Base-by-base conservation (phyloP, 2,797 vertebrate species). In the Miichthys miiuy region DNA sequence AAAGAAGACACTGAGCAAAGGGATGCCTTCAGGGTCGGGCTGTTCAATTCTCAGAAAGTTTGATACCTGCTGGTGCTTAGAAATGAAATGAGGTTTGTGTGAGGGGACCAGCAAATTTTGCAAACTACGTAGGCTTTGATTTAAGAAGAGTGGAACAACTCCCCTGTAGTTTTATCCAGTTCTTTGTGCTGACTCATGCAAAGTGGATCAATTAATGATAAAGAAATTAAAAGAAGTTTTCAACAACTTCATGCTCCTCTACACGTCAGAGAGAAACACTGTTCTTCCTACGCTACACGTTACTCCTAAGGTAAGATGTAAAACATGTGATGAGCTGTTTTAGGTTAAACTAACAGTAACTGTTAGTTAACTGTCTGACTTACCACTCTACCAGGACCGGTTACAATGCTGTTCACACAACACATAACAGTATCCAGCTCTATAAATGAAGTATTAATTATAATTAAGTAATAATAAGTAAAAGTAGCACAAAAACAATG, bases 1-100 rank as follows among this genome's bases (percentile, higher is more conserved):
- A 93, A 93, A 93, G 89, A 94, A 90, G 94, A 94, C 91, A 92
- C 89, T 82, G 92, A 92, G 90, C 91, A 93, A 93, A 88, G 86
- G 85, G 91, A 92, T 93, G 93, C 93, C 94, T 94, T 87, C 92
- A 76, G 94, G 94, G 89, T 85, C 68, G 74, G 69, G 68, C 82
- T 85, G 87, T 85, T 90, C 88, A 86, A 87, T 90, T 90, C 80
- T 81, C 81, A 58, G 86, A 92, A 92, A 94, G 91, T 94, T 92
- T 92, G 87, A 91, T 87, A 88, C 88, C 89, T 84, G 83, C 81
- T 58, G 68, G 81, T 81, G 87, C 82, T 88, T 54, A 41, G 81
- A 81, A 68, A 88, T 72, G 74, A 86, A 79, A 89, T 82, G 74
- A 85, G 84, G 78, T 84, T 87, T 87, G 81, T 71, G 64, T 52